phyloP scores from a whole-genome alignment of 2,113 vertebrate genomes.

The Cynoglossus semilaevis region DNA sequence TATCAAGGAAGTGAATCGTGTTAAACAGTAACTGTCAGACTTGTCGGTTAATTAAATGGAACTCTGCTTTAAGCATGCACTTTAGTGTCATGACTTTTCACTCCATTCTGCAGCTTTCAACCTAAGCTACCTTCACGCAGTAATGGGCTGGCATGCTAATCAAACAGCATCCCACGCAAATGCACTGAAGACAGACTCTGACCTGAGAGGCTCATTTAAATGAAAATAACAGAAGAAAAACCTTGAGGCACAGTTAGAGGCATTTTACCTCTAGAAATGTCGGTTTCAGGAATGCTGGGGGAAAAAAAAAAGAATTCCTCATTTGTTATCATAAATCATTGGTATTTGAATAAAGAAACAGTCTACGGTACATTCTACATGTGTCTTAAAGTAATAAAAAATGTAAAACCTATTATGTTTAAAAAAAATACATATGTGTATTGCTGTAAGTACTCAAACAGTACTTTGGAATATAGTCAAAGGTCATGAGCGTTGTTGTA shows the following conservation, averaged over 20 bases:
- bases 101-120: constrained; percentile 47
- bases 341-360: not conserved
- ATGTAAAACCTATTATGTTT: no score
- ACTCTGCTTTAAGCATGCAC: constrained; percentile 48
- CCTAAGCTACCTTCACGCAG: constrained; percentile 26
- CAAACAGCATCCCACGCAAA: constrained; percentile 44
- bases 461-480: no score
- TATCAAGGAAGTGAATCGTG: constrained; percentile 57
- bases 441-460: no score
- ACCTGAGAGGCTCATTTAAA: constrained; percentile 37
- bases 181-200: constrained; percentile 13
- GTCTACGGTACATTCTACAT: no score
- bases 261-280: constrained; percentile 27
- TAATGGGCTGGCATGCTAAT: constrained; percentile 29
- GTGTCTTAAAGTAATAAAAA: no score
- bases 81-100: constrained; percentile 56
- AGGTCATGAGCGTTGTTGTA: no score
- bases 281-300: constrained; percentile 34
- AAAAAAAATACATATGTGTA: no score
- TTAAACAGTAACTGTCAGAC: constrained; percentile 68
- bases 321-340: constrained; percentile 29
- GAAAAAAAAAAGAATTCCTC: not conserved
- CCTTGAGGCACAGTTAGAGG: constrained; percentile 44
- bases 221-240: constrained; percentile 42
- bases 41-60: constrained; percentile 66